A percentile compares a stretch with the other conserved stretches of the same genome.
phyloP scores from a whole-genome alignment of 2,888 invertebrate genomes.

The Onthophagus sagittarius region DNA sequence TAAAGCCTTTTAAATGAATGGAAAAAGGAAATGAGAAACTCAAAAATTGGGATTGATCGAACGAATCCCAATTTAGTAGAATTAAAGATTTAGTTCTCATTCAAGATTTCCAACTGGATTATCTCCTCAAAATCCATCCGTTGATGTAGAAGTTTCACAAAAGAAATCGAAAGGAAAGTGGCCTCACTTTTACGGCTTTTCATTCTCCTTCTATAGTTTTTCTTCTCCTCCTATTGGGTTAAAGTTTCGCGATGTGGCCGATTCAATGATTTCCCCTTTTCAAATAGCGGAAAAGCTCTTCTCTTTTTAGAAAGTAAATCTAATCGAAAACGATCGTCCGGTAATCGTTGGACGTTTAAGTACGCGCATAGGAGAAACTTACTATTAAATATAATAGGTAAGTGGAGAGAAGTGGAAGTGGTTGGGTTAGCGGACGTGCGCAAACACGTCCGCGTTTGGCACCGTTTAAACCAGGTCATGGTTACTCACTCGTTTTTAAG shows the following conservation, averaged over 20 bases:
- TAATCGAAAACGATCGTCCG: too few species aligned
- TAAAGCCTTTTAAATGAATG: background rate
- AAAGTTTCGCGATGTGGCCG: background rate
- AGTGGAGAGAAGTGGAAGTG: background rate
- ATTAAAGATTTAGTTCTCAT: too few species aligned
- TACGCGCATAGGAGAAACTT: too few species aligned
- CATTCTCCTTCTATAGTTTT: background rate
- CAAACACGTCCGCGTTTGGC: conserved; percentile 21
- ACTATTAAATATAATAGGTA: too few species aligned
- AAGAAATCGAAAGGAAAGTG: background rate
- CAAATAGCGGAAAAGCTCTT: background rate
- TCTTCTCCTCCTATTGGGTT: background rate
- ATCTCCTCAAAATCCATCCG: too few species aligned
- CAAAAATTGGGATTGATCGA: too few species aligned
- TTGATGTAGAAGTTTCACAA: background rate
- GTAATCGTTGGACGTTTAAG: too few species aligned
- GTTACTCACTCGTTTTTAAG: conserved; percentile 33
- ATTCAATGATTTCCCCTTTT: too few species aligned
- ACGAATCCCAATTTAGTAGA: too few species aligned
- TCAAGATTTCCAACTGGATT: too few species aligned
- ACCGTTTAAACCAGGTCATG: conserved; percentile 38
- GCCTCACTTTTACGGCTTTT: background rate
- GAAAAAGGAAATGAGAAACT: background rate
- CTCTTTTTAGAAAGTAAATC: background rate
- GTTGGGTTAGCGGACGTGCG: background rate